Base-by-base conservation (phyloP, 2,888 invertebrate genomes). In the Acheta domesticus region DNA sequence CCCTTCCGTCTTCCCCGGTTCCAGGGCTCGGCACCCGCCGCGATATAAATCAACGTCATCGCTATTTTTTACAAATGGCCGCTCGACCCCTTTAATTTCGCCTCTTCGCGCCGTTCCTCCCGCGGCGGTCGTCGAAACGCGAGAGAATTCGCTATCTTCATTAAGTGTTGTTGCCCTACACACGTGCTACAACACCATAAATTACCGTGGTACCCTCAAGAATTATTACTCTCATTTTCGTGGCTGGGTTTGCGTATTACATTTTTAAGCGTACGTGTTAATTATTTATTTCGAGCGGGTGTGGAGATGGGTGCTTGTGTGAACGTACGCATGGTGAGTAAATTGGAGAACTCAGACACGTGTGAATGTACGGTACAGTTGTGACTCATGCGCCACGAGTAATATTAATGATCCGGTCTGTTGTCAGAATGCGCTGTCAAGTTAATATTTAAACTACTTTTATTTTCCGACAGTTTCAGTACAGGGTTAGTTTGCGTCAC, bases 151-250 rank as follows among this genome's bases (percentile, higher is more conserved):
- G 62, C 62, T 62, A 62, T 62, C 62, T 62, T 62, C 62, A 62
- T 62, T 62, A 62, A 62, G n/a, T 62, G 62, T 62, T 62, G 62
- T 62, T 62, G 62, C n/a, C n/a, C n/a, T n/a, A 62, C 62, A 62
- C 62, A 62, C n/a, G 62, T n/a, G 62, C 62, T 62, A 3, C n/a
- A 1, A 62, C 62, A 11, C n/a, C 5, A 62, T 62, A 62, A 62
- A 62, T 62, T 62, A 62, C 16, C n/a, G 0, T 14, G n/a, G 62
- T 19, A 14, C n/a, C 5, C n/a, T 14, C 62, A 62, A 62, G 62
- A 62, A 62, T 62, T 62, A 62, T 62, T 62, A n/a, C 62, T 62
- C 62, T 62, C 62, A 62, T 62, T 62, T 62, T 62, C 62, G 62
- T 62, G 62, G 62, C 36, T 36, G 36, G 36, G 36, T 8, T 36